Evolutionary conservation across 2,888 invertebrate species (phyloP).

Genomic region (Adineta ricciae): DNA sequence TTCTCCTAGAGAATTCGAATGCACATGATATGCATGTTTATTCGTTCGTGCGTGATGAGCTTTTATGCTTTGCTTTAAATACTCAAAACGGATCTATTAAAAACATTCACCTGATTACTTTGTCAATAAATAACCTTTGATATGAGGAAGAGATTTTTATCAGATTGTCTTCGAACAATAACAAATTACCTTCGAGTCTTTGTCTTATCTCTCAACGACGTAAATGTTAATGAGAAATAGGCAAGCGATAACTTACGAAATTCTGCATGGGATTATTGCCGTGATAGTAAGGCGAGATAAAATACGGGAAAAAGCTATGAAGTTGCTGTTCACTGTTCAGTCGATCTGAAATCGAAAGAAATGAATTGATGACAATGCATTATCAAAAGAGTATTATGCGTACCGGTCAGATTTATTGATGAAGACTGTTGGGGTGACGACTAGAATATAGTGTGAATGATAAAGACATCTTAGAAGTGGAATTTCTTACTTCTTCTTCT

Average conservation of each 20-base stretch:
- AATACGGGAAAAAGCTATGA: conserved; percentile 9
- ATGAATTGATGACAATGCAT: too few species aligned
- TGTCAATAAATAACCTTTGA: background rate
- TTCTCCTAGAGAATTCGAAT: background rate
- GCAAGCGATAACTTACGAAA: conserved; percentile 6
- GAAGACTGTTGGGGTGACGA: background rate
- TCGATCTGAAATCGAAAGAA: background rate
- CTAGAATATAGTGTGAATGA: background rate
- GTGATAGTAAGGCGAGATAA: background rate
- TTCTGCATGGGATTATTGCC: background rate
- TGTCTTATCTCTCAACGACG: background rate
- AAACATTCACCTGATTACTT: background rate
- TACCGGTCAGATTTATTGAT: background rate
- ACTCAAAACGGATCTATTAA: background rate
- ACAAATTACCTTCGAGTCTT: background rate
- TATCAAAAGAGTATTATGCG: too few species aligned
- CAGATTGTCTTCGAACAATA: background rate
- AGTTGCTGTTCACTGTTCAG: conserved; percentile 19
- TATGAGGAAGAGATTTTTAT: background rate
- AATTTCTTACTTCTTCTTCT: conserved; percentile 2
- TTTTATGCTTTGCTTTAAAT: background rate
- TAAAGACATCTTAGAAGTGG: too few species aligned
- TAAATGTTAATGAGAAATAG: conserved; percentile 1
- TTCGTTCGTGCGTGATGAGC: background rate
- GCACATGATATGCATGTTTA: too few species aligned